Base-by-base conservation (phyloP, 2,888 invertebrate species). In the Teleiodes luculella region DNA sequence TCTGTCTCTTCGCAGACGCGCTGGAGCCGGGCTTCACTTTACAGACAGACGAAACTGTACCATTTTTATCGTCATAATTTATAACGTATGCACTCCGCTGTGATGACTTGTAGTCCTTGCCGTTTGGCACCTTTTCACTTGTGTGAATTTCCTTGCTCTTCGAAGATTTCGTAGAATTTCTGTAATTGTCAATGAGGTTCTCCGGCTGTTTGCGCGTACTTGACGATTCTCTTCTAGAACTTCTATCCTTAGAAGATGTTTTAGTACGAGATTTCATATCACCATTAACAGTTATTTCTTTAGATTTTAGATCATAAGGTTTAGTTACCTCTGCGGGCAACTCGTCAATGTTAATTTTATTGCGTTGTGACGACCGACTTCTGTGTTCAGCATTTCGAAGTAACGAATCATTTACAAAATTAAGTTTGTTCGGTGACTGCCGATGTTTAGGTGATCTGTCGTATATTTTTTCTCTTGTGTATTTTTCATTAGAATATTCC, bases 41-140 rank as follows among this genome's bases (percentile, higher is more conserved):
- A 62, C 82, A 78, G 57, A 89, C 70, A 11, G 89, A 88, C 8
- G 89, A 83, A 3, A 88, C 84, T 8, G 87, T 87, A 61, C 89
- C 89, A 58, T 88, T 83, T 73, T 88, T 87, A 58, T 89, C 88
- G 57, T 88, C 84, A 56, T 89, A 89, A 63, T 89, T 88, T 55
- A 89, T 86, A 11, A 89, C 82, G 60, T 86, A 87, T 73, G 85
- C 82, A 64, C 76, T 83, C 64, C 78, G 70, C 61, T 71, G 78
- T 11, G 77, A 65, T 50, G 70, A 70, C 63, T 64, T 70, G 31
- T 70, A 61, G 49, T 62, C 65, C 31, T 70, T 76, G 31, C 63
- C 49, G 31, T 55, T 59, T 35, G 59, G 54, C 31, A 69, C 69
- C 60, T 67, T 68, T 33, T 63, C 65, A 13, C 60, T 54, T 18